Base-by-base conservation (phyloP, 2,113 vertebrate species). In the Protobothrops mucrosquamatus region DNA sequence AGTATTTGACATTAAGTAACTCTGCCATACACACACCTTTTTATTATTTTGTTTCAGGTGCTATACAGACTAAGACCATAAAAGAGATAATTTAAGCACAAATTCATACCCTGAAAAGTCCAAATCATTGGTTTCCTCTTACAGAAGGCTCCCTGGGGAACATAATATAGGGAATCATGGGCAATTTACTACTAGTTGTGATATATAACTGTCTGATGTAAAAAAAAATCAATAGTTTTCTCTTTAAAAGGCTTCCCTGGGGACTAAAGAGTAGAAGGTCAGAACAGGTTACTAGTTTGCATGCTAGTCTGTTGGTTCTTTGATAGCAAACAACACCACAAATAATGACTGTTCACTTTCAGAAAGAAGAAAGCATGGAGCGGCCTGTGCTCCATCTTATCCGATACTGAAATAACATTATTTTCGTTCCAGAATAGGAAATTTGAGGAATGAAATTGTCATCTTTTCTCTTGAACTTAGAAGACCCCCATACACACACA, bases 91-190 rank as follows among this genome's bases (percentile, higher is more conserved):
- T 96, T 94, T 96, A 96, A 96, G 93, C 61, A 69, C 48, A 96
- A 94, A 94, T 91, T 90, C 85, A 89, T 39, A 95, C 64, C 7
- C 61, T 96, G 55, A 96, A 96, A 96, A 97, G 46, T 95, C 94
- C 96, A 97, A 97, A 97, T 95, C 34, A 86, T 91, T 94, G 88
- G 46, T 94, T 97, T 96, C 92, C n/a, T 74, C 39, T 95, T 96
- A 92, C 26, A 94, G 88, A 95, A 91, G 59, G 10, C 90, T 96
- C 91, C 92, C 88, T 96, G 87, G 69, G 94, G 93, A 95, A 93
- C 24, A 59, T 91, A 96, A 95, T 93, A 95, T 24, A 94, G 20
- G 85, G 90, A 95, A 95, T 97, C 85, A 94, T 20, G 14, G 14
- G 20, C 92, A 96, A 92, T 95, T 97, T 97, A 94, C 54, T 52